Base-by-base conservation (phyloP, 92 coral and sea anemone genomes). In the Porites divaricata region DNA sequence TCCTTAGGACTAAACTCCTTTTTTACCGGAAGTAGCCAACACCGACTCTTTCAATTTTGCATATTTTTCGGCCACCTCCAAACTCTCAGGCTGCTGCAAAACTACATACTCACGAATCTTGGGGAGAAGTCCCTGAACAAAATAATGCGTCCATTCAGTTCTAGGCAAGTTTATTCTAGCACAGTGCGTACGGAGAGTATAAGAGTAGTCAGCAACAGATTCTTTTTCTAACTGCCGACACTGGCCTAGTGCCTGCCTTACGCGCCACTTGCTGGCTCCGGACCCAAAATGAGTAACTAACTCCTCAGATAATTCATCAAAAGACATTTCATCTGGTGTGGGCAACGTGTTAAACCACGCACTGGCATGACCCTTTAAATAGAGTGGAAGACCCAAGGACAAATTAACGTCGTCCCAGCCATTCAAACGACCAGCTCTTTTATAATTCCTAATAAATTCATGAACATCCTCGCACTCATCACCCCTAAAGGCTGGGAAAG, bases 271-370 rank as follows among this genome's bases (percentile, higher is more conserved):
- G 7, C 64, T 50, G 9, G 88, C 81, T 13, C 73, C 80, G 51
- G 88, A 76, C 11, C 68, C 88, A 53, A 84, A 84, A 61, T 50
- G 68, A 8, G 49, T 26, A 9, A 72, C 51, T 48, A 84, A 20
- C 6, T 49, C 75, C 2, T 15, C 74, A 0, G 20, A 35, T 9
- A 84, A 57, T 28, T 63, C 72, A 8, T 65, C 81, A 22, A n/a
- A n/a, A 84, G 61, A 50, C 66, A 25, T 65, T 16, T 63, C 70
- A 26, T 61, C 74, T 8, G 63, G n/a, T 8, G 49, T 11, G 7
- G 68, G 70, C 19, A 84, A 63, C 1, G 81, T 56, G 12, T 84
- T 74, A 22, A 63, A 84, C 88, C 88, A 84, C n/a, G 70, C 51
- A 12, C 72, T 68, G 8, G 81, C 81, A 23, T 72, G 78, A 48